phyloP scores from a whole-genome alignment of 2,113 vertebrate genomes.

The Prinia subflava region DNA sequence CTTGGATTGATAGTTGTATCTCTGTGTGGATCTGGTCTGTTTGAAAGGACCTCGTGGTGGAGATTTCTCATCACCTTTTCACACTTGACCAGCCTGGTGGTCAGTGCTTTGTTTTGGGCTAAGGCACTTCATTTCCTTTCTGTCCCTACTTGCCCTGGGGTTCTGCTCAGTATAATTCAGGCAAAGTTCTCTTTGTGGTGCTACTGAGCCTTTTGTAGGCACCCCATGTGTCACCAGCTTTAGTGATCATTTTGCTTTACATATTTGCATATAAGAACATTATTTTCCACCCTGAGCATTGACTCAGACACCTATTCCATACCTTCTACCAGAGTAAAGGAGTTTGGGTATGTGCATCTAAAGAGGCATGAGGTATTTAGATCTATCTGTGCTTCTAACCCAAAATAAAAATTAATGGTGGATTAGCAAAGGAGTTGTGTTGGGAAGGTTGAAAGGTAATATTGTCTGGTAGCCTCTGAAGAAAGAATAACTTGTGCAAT shows the following conservation, averaged over 20 bases:
- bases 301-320: not conserved
- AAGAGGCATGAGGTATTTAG: not conserved
- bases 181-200: not conserved
- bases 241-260: not conserved
- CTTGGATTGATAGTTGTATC: not conserved
- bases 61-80: not conserved
- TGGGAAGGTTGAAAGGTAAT: not conserved
- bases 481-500: not conserved
- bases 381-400: not conserved
- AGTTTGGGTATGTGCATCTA: not conserved
- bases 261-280: not conserved
- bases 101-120: not conserved
- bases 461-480: not conserved
- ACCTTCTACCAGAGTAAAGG: not conserved
- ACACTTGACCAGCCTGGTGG: not conserved
- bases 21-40: not conserved
- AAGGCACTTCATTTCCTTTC: not conserved
- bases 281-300: not conserved
- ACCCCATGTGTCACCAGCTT: fast-evolving
- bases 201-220: not conserved
- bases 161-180: not conserved
- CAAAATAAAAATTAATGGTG: not conserved
- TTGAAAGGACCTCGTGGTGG: not conserved
- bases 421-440: not conserved
- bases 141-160: not conserved